Evolutionary conservation across 1,140 invertebrate genomes (phyloP).

Genomic region (Brachionus asplanchnoidis): DNA sequence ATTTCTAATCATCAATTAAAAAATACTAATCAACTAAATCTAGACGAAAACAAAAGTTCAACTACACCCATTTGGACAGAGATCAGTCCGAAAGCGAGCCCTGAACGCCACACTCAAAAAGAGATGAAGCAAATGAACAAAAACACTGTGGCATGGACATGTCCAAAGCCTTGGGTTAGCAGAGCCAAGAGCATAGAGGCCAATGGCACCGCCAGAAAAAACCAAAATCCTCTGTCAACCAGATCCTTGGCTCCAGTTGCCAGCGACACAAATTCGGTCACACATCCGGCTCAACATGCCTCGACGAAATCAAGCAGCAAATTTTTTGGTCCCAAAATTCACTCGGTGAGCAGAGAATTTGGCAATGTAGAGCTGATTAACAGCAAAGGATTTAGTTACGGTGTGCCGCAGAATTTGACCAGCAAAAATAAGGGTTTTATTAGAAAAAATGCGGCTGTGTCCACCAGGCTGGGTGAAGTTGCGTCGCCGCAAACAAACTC

Average conservation of each 20-base stretch:
- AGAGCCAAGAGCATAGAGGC: conserved; percentile 4
- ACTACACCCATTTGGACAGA: conserved; percentile 13
- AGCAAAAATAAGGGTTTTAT: conserved; percentile 14
- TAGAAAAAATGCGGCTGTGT: background rate
- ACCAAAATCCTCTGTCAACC: background rate
- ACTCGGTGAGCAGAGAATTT: background rate
- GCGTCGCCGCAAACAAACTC: background rate
- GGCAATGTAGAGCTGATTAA: background rate
- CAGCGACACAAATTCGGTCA: background rate
- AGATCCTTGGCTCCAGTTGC: background rate
- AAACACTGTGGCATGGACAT: background rate
- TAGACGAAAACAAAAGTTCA: background rate
- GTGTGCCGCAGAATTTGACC: background rate
- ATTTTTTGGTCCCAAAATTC: conserved; percentile 17
- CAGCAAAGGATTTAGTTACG: background rate
- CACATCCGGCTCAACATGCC: background rate
- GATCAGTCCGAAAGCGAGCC: background rate
- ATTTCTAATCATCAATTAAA: background rate
- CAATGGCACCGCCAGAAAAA: background rate
- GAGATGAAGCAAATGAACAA: background rate
- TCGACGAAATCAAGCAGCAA: background rate
- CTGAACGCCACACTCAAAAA: background rate
- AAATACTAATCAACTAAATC: background rate
- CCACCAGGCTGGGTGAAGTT: background rate
- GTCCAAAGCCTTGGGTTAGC: background rate